A percentile compares a stretch with the other conserved stretches of the same genome.
Evolutionary conservation across 2,797 vertebrate species (phyloP).

Genomic region (Sebastes iracundus): DNA sequence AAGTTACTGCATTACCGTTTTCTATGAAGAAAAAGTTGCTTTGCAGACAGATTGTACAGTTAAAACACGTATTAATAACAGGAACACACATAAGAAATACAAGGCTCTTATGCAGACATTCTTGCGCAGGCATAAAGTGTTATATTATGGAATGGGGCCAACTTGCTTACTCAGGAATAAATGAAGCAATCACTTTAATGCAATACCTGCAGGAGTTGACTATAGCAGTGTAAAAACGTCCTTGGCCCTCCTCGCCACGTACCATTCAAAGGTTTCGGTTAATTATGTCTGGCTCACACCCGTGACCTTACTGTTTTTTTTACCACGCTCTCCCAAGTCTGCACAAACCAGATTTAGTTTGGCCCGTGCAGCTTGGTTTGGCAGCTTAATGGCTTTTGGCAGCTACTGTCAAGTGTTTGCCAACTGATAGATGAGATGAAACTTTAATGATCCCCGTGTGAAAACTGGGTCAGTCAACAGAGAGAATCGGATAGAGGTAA

Average conservation of each 20-base stretch:
- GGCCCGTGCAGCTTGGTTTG: conserved; percentile 53
- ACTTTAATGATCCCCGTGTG: conserved; percentile 70
- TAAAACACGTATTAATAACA: background rate
- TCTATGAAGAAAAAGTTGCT: background rate
- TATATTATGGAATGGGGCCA: conserved; percentile 35
- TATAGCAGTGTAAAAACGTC: conserved; percentile 4
- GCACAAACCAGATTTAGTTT: conserved; percentile 50
- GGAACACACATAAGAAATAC: background rate
- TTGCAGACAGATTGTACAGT: background rate
- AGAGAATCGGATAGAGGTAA: conserved; percentile 38
- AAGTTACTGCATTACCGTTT: conserved; percentile 1
- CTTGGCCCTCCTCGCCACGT: conserved; percentile 8
- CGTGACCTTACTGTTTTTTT: conserved; percentile 47
- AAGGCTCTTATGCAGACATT: background rate
- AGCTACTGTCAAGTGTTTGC: conserved; percentile 70
- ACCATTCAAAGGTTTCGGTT: conserved; percentile 43
- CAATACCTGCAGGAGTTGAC: conserved; percentile 53
- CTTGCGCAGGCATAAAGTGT: conserved; percentile 5
- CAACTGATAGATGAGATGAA: conserved; percentile 70
- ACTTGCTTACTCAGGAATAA: conserved; percentile 39
- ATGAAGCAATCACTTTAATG: conserved; percentile 54
- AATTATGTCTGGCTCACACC: conserved; percentile 48
- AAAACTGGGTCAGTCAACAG: conserved; percentile 65
- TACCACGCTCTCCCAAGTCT: conserved; percentile 8
- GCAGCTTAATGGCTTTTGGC: conserved; percentile 69